These are phyloP conservation scores for Phytoseiulus persimilis DNA, from an alignment of 2,888 invertebrate species.

Conservation along the genomic window DNA sequence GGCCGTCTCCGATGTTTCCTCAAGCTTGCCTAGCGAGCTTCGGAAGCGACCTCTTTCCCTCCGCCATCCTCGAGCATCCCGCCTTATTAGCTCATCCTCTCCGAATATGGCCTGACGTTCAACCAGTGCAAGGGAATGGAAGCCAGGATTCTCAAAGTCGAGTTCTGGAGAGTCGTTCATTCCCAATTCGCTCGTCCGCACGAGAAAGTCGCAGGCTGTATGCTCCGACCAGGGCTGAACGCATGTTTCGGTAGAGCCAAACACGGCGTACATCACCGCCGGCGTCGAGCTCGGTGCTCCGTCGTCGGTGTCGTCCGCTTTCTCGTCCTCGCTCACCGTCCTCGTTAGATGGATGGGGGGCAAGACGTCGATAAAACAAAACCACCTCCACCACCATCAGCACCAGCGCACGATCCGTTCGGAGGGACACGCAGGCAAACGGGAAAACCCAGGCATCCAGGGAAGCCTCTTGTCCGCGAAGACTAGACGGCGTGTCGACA, in stretches of 20 bases:
- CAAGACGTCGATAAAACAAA: not conserved
- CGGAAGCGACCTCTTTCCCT: too few relatives aligned
- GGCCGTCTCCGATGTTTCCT: not conserved
- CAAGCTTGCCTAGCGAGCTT: not conserved
- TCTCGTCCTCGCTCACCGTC: not conserved
- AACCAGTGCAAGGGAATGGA: too few relatives aligned
- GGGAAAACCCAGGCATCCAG: not conserved
- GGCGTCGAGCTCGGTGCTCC: not conserved
- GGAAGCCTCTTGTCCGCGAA: not conserved
- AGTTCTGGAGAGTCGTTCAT: too few relatives aligned
- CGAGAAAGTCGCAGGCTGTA: not conserved
- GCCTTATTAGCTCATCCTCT: too few relatives aligned
- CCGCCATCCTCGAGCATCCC: too few relatives aligned
- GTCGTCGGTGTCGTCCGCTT: not conserved
- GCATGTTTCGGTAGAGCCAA: not conserved
- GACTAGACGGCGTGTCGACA: not conserved
- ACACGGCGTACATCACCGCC: not conserved
- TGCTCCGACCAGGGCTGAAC: not conserved
- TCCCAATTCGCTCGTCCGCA: not conserved
- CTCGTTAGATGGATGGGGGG: not conserved
- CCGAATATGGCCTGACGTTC: too few relatives aligned
- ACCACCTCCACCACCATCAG: not conserved
- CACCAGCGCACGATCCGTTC: not conserved
- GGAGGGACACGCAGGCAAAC: not conserved
- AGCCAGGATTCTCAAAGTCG: too few relatives aligned